Conservation (phyloP, 2,888 invertebrate genomes). For the Kuschelorhynchus macadamiae region DNA sequence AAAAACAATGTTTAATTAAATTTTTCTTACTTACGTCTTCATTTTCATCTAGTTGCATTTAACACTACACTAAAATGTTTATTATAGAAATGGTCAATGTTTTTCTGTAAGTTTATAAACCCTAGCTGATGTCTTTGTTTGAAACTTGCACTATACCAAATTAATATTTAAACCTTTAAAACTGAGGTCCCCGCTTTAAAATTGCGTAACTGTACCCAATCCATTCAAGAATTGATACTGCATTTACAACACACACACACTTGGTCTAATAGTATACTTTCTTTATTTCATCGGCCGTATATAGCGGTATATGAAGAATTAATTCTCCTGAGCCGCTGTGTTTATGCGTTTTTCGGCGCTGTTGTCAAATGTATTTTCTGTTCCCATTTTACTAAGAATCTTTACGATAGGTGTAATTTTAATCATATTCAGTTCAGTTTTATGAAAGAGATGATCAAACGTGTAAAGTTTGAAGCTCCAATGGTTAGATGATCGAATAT, state of each 20-base stretch:
- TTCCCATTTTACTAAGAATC: no score
- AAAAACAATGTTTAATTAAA: neutral
- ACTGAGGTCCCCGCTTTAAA: neutral
- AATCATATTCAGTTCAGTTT: no score
- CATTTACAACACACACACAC: slow-evolving; percentile 3
- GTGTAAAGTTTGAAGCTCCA: no score
- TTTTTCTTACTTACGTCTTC: slow-evolving; percentile 27
- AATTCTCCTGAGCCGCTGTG: slow-evolving; percentile 30
- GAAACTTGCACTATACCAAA: neutral
- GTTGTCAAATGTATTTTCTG: slow-evolving; percentile 21
- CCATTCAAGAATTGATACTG: neutral
- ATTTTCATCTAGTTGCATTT: slow-evolving; percentile 48
- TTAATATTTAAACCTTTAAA: neutral
- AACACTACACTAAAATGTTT: slow-evolving; percentile 16
- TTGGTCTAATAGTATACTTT: neutral
- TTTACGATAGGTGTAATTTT: no score
- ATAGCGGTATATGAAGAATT: slow-evolving; percentile 12
- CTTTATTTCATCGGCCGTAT: slow-evolving; percentile 10
- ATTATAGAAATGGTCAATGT: neutral
- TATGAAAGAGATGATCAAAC: no score
- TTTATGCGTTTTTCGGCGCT: slow-evolving; percentile 33
- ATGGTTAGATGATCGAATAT: no score
- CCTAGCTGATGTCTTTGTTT: neutral
- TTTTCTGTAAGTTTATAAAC: neutral
- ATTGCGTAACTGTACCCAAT: neutral